These are phyloP conservation scores for Monoplex corrugatus DNA, from an alignment of 2,888 invertebrate genomes.

Conservation along the genomic window DNA sequence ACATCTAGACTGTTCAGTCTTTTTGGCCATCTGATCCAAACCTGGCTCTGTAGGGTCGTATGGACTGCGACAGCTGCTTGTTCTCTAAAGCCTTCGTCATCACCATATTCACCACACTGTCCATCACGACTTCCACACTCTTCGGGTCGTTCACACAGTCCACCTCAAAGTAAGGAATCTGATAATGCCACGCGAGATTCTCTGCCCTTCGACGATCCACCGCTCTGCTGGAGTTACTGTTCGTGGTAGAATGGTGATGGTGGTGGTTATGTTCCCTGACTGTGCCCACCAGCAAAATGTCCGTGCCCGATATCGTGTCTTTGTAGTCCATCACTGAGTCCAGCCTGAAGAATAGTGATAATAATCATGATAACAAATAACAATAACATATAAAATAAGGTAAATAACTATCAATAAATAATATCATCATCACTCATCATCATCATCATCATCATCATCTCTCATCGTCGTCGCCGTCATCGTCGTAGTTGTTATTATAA, in stretches of 20 bases:
- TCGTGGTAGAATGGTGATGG: too few relatives aligned
- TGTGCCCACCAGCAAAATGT: constrained; percentile 30
- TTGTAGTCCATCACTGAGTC: constrained; percentile 42
- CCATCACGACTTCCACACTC: constrained; percentile 2
- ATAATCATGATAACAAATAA: not conserved
- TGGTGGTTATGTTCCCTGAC: not conserved
- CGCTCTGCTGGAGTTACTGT: too few relatives aligned
- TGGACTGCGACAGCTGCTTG: constrained; percentile 36
- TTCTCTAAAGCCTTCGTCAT: constrained; percentile 22
- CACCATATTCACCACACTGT: constrained; percentile 39
- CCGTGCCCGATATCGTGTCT: not conserved
- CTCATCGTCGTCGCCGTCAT: not conserved
- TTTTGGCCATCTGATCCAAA: not conserved
- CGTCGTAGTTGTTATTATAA: not conserved
- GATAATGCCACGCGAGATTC: constrained; percentile 15
- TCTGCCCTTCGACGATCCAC: constrained; percentile 17
- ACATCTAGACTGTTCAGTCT: not conserved
- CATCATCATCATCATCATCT: not conserved
- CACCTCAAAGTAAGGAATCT: constrained; percentile 35
- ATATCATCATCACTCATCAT: not conserved
- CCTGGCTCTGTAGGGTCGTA: constrained; percentile 26
- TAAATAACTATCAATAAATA: too few relatives aligned
- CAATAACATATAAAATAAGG: not conserved
- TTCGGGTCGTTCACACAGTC: constrained; percentile 16
- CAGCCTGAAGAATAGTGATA: constrained; percentile 36